phyloP scores from a whole-genome alignment of 2,888 invertebrate genomes.

The Hydraecia micacea region DNA sequence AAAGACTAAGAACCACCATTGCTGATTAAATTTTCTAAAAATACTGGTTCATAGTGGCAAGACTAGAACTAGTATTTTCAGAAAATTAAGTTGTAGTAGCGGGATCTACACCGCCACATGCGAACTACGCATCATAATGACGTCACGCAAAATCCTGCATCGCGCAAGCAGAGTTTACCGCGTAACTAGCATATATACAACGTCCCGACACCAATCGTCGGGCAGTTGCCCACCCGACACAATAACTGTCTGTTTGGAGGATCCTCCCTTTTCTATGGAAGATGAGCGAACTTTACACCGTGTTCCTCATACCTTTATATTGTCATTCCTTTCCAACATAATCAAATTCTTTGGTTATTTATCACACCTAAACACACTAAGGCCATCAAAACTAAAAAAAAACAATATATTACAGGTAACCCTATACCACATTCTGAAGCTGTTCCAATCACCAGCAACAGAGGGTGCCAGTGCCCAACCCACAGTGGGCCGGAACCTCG shows the following conservation, averaged over 20 bases:
- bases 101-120: too few species aligned
- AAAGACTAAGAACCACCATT: neutral
- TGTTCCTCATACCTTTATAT: neutral
- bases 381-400: conserved; percentile 1
- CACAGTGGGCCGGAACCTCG: conserved; percentile 91
- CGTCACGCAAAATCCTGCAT: neutral
- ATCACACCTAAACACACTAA: neutral
- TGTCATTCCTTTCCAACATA: neutral
- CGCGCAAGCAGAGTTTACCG: neutral
- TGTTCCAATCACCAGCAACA: conserved; percentile 95
- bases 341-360: too few species aligned
- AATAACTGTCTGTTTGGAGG: neutral
- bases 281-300: neutral
- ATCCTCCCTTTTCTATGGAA: neutral
- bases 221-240: neutral
- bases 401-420: conserved; percentile 93
- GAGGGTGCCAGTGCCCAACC: conserved; percentile 82
- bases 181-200: neutral
- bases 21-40: too few species aligned
- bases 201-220: neutral
- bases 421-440: conserved; percentile 97
- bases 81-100: neutral
- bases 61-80: neutral
- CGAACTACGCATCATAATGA: neutral
- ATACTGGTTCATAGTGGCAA: too few species aligned